Evolutionary conservation across 2,797 vertebrate genomes (phyloP).

Genomic region (Myotis planiceps): DNA sequence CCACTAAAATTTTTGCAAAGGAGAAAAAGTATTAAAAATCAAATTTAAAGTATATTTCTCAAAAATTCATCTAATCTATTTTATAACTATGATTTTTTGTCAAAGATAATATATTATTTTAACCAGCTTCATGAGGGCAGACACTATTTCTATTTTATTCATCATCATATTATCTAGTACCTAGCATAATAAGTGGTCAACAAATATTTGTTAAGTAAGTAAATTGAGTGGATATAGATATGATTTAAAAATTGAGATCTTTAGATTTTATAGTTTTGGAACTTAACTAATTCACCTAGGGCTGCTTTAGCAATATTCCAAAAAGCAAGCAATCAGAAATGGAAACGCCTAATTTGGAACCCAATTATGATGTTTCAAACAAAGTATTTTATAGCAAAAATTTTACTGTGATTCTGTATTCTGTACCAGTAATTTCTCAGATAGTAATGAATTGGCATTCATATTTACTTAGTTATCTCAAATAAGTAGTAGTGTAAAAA

Average conservation of each 20-base stretch:
- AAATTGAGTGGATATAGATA: not conserved
- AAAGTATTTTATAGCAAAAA: constrained; percentile 10
- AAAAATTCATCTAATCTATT: constrained; percentile 32
- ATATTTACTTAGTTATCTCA: not conserved
- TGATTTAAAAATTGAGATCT: not conserved
- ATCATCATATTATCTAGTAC: not conserved
- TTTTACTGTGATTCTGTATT: not conserved
- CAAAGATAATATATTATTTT: not conserved
- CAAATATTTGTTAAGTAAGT: not conserved
- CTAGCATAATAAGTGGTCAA: not conserved
- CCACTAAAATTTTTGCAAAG: constrained; percentile 12
- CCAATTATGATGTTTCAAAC: constrained; percentile 11
- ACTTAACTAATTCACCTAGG: not conserved
- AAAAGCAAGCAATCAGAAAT: constrained; percentile 29
- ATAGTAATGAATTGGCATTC: not conserved
- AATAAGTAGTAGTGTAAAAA: not conserved
- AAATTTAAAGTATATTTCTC: not conserved
- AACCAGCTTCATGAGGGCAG: not conserved
- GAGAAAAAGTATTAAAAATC: constrained; percentile 13
- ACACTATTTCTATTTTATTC: not conserved
- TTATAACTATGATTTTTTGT: not conserved
- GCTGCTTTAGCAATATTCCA: not conserved
- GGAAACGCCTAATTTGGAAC: not conserved
- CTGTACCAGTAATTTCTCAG: not conserved
- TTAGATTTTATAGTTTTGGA: constrained; percentile 20